A percentile compares a stretch with the other conserved stretches of the same genome.
Conservation (phyloP, 2,888 invertebrate genomes). For the Laothoe populi region DNA sequence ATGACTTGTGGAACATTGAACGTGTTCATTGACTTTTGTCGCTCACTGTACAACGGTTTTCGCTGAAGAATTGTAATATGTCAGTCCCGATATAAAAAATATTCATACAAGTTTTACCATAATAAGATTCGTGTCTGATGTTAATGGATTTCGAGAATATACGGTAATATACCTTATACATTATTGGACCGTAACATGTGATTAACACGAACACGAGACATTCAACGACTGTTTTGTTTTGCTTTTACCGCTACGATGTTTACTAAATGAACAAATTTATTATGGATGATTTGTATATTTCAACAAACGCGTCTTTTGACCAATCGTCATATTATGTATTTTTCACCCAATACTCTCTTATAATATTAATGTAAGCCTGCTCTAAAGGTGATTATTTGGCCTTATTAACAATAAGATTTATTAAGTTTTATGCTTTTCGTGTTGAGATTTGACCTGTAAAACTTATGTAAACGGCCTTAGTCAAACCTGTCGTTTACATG, state of each 20-base stretch:
- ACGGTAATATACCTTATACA: constrained; percentile 32
- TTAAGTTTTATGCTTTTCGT: constrained; percentile 75
- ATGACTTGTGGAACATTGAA: too few species aligned
- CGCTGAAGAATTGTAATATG: not conserved
- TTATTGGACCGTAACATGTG: constrained; percentile 75
- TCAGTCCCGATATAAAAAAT: not conserved
- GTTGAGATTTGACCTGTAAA: constrained; percentile 70
- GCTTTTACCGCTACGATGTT: constrained; percentile 84
- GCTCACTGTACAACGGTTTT: too few species aligned
- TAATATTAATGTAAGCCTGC: constrained; percentile 73
- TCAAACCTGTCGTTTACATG: constrained; percentile 47
- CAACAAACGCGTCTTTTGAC: constrained; percentile 68
- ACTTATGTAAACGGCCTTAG: constrained; percentile 66
- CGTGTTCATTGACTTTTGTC: too few species aligned
- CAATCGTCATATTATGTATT: constrained; percentile 79
- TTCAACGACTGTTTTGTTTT: constrained; percentile 79
- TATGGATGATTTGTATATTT: constrained; percentile 67
- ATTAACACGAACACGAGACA: constrained; percentile 81
- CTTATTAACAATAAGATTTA: constrained; percentile 74
- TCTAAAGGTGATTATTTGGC: constrained; percentile 74
- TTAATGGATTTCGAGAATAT: constrained; percentile 25
- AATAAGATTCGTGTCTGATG: constrained; percentile 21
- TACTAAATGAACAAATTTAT: constrained; percentile 73
- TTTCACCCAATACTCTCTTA: constrained; percentile 84
- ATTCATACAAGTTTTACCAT: not conserved